A percentile compares a stretch with the other conserved stretches of the same genome.
These are phyloP conservation scores for Callimorpha dominula DNA, from an alignment of 2,888 invertebrate genomes.

Conservation along the genomic window DNA sequence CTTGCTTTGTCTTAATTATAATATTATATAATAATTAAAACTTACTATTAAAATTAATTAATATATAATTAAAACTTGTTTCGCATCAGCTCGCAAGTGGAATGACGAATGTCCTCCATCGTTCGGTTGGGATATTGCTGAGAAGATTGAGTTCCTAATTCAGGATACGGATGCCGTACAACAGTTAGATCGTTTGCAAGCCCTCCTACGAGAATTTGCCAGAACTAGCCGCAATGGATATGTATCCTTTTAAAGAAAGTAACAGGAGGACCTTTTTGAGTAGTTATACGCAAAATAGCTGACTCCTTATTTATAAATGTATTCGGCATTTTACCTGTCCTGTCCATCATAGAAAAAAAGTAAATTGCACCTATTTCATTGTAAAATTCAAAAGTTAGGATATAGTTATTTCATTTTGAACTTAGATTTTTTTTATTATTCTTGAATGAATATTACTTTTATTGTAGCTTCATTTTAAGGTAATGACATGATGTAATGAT, in stretches of 20 bases:
- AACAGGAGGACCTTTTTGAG: not conserved
- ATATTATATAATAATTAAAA: not conserved
- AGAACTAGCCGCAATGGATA: constrained; percentile 61
- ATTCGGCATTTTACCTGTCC: too few species aligned
- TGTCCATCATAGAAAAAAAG: too few species aligned
- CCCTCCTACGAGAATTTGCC: constrained; percentile 62
- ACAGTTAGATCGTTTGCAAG: constrained; percentile 62
- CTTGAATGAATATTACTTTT: not conserved
- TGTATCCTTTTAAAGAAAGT: constrained; percentile 73
- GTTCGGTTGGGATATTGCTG: constrained; percentile 64
- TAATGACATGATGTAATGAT: not conserved
- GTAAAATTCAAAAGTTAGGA: too few species aligned
- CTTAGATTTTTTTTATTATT: not conserved
- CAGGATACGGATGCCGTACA: constrained; percentile 56
- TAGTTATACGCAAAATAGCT: not conserved
- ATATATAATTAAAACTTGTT: not conserved
- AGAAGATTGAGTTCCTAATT: constrained; percentile 64
- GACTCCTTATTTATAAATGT: too few species aligned
- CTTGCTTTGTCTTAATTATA: too few species aligned
- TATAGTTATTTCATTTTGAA: not conserved
- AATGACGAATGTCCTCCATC: constrained; percentile 57
- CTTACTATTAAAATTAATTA: too few species aligned
- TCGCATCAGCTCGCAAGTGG: constrained; percentile 59
- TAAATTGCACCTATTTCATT: too few species aligned
- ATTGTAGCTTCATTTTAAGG: not conserved